These are phyloP conservation scores for Drosophila infuscata DNA, from an alignment of 2,888 invertebrate genomes.

Conservation along the genomic window DNA sequence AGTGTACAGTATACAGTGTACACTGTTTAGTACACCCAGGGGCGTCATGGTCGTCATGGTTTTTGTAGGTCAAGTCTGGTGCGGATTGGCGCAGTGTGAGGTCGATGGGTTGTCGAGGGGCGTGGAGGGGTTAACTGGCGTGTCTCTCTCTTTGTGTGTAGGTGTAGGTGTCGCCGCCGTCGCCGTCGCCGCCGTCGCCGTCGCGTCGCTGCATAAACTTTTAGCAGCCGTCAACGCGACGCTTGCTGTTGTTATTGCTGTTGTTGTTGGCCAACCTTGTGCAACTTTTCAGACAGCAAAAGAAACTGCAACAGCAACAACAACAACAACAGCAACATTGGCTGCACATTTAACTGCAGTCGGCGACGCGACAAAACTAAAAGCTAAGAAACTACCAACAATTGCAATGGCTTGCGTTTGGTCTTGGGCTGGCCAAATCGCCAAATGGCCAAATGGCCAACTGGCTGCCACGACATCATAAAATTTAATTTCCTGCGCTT, in stretches of 20 bases:
- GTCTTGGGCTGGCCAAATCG: conserved; percentile 52
- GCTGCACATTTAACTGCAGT: conserved; percentile 74
- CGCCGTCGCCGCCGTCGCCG: conserved; percentile 63
- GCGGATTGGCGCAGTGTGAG: conserved; percentile 23
- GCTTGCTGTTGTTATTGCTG: conserved; percentile 26
- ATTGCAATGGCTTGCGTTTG: conserved; percentile 56
- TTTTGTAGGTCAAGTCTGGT: conserved; percentile 79
- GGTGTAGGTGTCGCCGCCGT: conserved; percentile 71
- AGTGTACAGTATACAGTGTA: conserved; percentile 31
- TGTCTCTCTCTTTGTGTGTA: conserved; percentile 34
- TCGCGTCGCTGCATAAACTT: conserved; percentile 68
- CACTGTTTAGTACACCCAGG: conserved; percentile 38
- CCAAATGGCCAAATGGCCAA: conserved; percentile 74
- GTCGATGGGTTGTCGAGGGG: background rate
- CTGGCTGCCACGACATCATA: conserved; percentile 78
- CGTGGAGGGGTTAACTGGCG: background rate
- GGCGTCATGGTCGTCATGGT: conserved; percentile 55
- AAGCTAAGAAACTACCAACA: conserved; percentile 45
- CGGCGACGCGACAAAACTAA: conserved; percentile 62
- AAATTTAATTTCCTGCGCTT: conserved; percentile 80
- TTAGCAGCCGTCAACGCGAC: conserved; percentile 64
- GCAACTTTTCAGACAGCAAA: conserved; percentile 78
- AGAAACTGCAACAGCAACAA: conserved; percentile 66
- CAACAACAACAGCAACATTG: conserved; percentile 31
- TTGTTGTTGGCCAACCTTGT: conserved; percentile 69